Evolutionary conservation across 2,113 vertebrate genomes (phyloP).

Genomic region (crab-eating macaque (Macaca fascicularis)): T2T-MFA8v1.1 NC_088375.1:200193501-200194000

Average conservation of each 20-base stretch:
- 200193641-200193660: too few species aligned
- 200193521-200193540: background rate
- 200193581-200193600: background rate
- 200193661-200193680: background rate
- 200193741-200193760: constrained; percentile 22
- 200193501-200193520: background rate
- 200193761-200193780: background rate
- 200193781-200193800: background rate
- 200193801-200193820: constrained; percentile 16
- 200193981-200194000: background rate
- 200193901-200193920: background rate
- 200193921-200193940: background rate
- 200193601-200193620: background rate
- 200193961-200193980: background rate
- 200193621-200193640: background rate
- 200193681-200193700: constrained; percentile 29
- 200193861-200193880: background rate
- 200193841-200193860: background rate
- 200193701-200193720: constrained; percentile 74
- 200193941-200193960: background rate
- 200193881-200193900: background rate
- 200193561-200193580: background rate
- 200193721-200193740: constrained; percentile 58
- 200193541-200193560: background rate
- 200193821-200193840: constrained; percentile 30